Evolutionary conservation across 1,140 invertebrate genomes (phyloP).

Genomic region (Philopotamus ludificatus): DNA sequence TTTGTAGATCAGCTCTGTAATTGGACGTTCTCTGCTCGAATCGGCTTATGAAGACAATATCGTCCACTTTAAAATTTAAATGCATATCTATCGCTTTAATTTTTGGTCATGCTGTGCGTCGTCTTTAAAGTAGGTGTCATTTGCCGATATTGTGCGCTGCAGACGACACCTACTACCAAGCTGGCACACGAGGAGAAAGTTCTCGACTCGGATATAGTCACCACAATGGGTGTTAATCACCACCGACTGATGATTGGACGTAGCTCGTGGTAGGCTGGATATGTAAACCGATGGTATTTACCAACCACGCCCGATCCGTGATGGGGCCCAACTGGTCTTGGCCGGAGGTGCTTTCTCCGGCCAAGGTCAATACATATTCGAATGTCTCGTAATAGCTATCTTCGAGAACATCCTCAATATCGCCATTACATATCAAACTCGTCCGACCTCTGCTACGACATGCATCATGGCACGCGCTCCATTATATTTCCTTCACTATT

Average conservation of each 20-base stretch:
- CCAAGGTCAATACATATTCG: slow-evolving; percentile 10
- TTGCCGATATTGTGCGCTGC: neutral
- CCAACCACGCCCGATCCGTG: neutral
- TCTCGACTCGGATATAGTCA: neutral
- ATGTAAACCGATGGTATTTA: slow-evolving; percentile 1
- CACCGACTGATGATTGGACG: neutral
- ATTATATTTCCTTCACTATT: too few species aligned
- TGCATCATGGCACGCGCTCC: too few species aligned
- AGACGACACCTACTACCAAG: neutral
- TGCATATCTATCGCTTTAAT: too few species aligned
- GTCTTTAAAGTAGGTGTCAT: neutral
- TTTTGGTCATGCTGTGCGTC: neutral
- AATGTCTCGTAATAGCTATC: neutral
- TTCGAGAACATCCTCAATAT: neutral
- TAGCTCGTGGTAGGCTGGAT: neutral
- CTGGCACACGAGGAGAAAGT: neutral
- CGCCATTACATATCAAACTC: too few species aligned
- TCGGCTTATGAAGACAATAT: neutral
- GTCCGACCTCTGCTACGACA: too few species aligned
- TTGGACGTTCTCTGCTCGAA: neutral
- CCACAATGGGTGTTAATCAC: neutral
- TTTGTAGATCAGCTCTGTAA: neutral
- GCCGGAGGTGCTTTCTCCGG: slow-evolving; percentile 20
- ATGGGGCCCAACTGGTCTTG: slow-evolving; percentile 9
- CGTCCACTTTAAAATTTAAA: neutral